Conservation (phyloP, 2,113 vertebrate genomes). For the Telmatochromis sp. region DNA sequence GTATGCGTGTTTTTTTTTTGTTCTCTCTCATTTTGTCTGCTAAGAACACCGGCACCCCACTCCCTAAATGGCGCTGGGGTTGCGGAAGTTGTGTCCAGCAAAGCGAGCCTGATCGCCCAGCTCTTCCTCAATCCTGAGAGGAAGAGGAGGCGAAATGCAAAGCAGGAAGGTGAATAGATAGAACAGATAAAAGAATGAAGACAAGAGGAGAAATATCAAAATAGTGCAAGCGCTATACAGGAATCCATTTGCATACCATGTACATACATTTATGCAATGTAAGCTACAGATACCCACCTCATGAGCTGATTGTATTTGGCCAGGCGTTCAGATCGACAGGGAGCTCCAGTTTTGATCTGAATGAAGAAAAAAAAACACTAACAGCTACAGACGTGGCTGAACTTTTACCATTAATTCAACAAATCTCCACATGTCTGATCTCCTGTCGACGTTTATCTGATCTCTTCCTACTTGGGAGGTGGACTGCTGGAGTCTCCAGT, state of each 20-base stretch:
- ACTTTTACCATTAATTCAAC: not conserved
- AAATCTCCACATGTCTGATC: not conserved
- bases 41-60: not conserved
- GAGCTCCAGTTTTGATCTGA: constrained; percentile 92
- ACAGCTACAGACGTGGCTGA: not conserved
- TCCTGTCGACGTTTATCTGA: not conserved
- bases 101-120: constrained; percentile 86
- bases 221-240: not conserved
- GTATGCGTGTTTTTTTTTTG: not conserved
- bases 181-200: not conserved
- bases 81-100: constrained; percentile 90
- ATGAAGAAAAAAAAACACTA: not conserved
- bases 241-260: not conserved
- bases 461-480: not conserved
- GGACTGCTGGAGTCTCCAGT: not conserved
- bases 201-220: not conserved
- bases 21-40: not conserved
- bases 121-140: constrained; percentile 87
- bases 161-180: not conserved
- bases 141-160: not conserved
- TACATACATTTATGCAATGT: not conserved
- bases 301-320: constrained; percentile 95
- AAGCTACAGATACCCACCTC: constrained; percentile 72
- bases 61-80: constrained; percentile 84
- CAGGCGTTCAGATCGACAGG: constrained; percentile 89